phyloP scores from a whole-genome alignment of 2,113 vertebrate genomes.

The Nothobranchius furzeri region DNA sequence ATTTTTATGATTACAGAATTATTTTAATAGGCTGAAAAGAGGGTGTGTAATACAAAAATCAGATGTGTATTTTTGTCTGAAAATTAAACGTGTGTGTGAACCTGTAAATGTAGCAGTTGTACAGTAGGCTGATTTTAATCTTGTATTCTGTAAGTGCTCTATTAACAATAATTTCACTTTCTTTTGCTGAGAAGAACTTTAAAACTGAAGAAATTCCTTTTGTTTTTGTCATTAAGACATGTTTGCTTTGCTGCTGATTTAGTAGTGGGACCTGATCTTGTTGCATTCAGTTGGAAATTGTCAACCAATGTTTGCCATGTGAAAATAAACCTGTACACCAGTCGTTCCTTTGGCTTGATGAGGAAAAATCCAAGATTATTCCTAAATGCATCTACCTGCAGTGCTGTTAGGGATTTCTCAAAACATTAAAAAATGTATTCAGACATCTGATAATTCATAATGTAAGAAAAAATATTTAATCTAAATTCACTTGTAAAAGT shows the following conservation, averaged over 20 bases:
- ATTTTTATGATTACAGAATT: conserved; percentile 94
- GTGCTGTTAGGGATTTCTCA: too few species aligned
- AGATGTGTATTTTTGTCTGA: conserved; percentile 76
- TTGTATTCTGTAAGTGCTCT: conserved; percentile 72
- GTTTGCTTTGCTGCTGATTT: conserved; percentile 53
- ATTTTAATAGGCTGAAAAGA: conserved; percentile 88
- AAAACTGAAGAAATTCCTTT: conserved; percentile 11
- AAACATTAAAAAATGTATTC: too few species aligned
- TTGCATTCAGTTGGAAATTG: conserved; percentile 43
- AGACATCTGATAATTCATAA: too few species aligned
- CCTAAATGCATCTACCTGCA: too few species aligned
- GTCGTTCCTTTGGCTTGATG: neutral
- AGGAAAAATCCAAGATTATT: too few species aligned
- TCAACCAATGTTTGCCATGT: conserved; percentile 54
- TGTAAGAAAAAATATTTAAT: too few species aligned
- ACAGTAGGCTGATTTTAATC: conserved; percentile 69
- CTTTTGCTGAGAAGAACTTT: conserved; percentile 24
- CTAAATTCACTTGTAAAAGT: neutral
- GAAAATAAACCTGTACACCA: conserved; percentile 67
- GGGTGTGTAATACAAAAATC: conserved; percentile 68
- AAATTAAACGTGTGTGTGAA: conserved; percentile 61
- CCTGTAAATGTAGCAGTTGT: conserved; percentile 74
- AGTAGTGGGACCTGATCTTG: conserved; percentile 51
- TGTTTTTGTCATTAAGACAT: conserved; percentile 28
- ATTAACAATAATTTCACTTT: conserved; percentile 51